Evolutionary conservation across 2,113 vertebrate species (phyloP).

Genomic region (Nothocercus julius): DNA sequence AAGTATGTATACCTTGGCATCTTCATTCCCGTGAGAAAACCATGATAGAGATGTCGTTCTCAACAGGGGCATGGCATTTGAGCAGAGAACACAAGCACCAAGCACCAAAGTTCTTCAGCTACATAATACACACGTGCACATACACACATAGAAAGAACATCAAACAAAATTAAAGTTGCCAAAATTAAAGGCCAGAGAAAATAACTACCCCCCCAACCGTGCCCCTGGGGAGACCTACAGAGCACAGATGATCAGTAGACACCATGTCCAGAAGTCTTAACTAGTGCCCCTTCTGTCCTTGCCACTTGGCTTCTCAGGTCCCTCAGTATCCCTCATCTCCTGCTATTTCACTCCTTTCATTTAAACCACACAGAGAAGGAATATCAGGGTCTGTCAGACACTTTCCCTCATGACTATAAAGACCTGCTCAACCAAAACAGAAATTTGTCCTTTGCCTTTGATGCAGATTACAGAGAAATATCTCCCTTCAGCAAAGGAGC

Average conservation of each 20-base stretch:
- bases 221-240: not conserved
- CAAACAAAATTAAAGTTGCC: not conserved
- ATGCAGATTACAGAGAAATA: not conserved
- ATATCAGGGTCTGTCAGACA: not conserved
- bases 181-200: not conserved
- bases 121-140: not conserved
- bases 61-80: not conserved
- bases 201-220: not conserved
- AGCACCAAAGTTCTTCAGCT: not conserved
- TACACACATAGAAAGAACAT: not conserved
- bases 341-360: not conserved
- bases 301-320: not conserved
- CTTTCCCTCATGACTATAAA: not conserved
- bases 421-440: not conserved
- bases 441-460: not conserved
- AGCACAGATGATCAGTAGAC: not conserved
- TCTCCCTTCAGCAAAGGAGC: not conserved
- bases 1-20: conserved; percentile 54
- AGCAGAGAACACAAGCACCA: not conserved
- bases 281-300: not conserved
- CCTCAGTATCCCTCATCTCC: not conserved
- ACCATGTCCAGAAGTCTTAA: not conserved
- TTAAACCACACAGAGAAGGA: not conserved
- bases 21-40: conserved; percentile 48
- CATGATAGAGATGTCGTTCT: conserved; percentile 42